Evolutionary conservation across 2,113 vertebrate genomes (phyloP).

Genomic region (Potamarius usumacintae): DNA sequence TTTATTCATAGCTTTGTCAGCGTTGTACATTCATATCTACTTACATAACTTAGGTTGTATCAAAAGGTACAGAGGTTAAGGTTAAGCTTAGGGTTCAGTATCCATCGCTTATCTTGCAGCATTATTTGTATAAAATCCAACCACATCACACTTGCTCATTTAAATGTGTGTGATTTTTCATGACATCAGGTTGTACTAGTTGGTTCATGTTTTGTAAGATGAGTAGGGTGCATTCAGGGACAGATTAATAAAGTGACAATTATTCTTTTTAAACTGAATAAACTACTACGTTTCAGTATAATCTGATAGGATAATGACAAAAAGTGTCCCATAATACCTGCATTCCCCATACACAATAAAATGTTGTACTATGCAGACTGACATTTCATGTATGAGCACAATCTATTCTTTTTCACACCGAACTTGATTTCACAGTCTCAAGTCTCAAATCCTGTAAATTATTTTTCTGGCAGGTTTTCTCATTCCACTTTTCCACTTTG

Average conservation of each 20-base stretch:
- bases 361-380: background rate
- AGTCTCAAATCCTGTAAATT: conserved; percentile 3
- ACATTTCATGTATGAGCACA: background rate
- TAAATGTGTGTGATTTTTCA: background rate
- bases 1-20: conserved; percentile 9
- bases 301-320: background rate
- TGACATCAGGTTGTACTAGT: background rate
- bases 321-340: background rate
- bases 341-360: background rate
- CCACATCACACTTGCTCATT: background rate
- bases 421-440: background rate
- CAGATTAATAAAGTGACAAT: background rate
- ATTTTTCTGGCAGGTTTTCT: background rate
- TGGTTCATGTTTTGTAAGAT: conserved; percentile 8
- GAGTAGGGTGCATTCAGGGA: background rate
- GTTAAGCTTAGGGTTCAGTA: background rate
- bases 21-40: background rate
- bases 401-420: background rate
- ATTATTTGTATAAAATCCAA: background rate
- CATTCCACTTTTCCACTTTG: background rate
- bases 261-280: background rate
- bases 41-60: background rate
- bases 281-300: background rate
- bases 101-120: background rate
- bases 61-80: background rate